Evolutionary conservation across 2,113 vertebrate genomes (phyloP).

Genomic region (Hippolais icterina): DNA sequence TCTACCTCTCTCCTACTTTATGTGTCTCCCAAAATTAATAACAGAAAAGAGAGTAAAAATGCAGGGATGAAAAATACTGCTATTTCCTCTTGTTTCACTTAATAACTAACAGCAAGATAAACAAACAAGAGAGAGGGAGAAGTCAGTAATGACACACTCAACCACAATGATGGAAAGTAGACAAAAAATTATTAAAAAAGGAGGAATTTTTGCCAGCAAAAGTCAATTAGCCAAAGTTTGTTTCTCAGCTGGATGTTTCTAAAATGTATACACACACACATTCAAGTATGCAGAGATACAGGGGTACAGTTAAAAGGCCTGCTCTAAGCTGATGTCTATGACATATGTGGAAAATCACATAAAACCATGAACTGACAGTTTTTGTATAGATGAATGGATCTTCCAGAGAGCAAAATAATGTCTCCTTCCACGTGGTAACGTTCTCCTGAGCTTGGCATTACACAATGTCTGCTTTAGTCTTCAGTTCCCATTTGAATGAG

Average conservation of each 20-base stretch:
- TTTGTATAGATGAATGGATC: background rate
- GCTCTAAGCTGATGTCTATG: background rate
- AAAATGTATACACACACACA: background rate
- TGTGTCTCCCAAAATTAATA: background rate
- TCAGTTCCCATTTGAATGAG: background rate
- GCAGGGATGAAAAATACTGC: background rate
- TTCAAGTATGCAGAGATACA: background rate
- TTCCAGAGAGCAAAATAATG: background rate
- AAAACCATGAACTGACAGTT: background rate
- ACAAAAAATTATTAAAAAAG: background rate
- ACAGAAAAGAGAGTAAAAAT: background rate
- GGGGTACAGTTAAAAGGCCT: background rate
- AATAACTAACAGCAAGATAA: conserved; percentile 25
- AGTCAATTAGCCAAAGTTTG: background rate
- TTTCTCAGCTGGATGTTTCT: background rate
- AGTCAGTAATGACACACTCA: background rate
- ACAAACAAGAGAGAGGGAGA: background rate
- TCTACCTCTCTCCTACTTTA: background rate
- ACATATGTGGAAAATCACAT: conserved; percentile 3
- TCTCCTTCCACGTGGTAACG: background rate
- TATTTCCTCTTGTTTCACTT: conserved; percentile 21
- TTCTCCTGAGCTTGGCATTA: conserved; percentile 7
- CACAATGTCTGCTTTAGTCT: conserved; percentile 20
- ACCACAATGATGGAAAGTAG: background rate
- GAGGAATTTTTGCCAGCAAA: background rate